Evolutionary conservation across 2,888 invertebrate genomes (phyloP).

Genomic region (Orchesellides sinensis): DNA sequence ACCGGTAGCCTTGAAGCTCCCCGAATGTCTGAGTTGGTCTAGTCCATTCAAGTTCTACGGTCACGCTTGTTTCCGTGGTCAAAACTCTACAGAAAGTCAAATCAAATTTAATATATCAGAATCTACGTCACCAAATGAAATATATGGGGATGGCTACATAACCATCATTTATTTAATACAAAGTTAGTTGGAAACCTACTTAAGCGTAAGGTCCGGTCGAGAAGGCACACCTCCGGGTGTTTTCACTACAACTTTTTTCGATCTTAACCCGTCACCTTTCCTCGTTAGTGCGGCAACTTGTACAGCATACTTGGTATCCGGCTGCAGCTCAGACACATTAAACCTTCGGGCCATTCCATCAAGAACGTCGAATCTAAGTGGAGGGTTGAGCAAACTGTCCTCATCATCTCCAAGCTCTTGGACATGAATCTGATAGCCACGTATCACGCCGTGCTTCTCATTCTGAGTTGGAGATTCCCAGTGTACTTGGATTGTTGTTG

Average conservation of each 20-base stretch:
- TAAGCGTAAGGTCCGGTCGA: slow-evolving; percentile 87
- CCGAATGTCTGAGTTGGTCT: slow-evolving; percentile 94
- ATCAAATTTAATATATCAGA: no score
- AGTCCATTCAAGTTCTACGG: slow-evolving; percentile 95
- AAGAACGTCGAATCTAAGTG: slow-evolving; percentile 90
- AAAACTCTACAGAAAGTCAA: slow-evolving; percentile 84
- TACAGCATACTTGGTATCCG: slow-evolving; percentile 95
- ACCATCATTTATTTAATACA: background rate
- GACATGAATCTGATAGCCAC: slow-evolving; percentile 97
- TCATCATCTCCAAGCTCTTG: slow-evolving; percentile 83
- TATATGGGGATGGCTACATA: background rate
- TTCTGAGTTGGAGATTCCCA: slow-evolving; percentile 96
- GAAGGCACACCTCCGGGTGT: slow-evolving; percentile 97
- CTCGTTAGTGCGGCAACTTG: slow-evolving; percentile 97
- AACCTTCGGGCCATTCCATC: slow-evolving; percentile 84
- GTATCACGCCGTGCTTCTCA: slow-evolving; percentile 95
- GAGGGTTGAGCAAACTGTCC: slow-evolving; percentile 89
- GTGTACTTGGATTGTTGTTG: slow-evolving; percentile 94
- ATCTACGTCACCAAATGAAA: background rate
- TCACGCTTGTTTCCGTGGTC: slow-evolving; percentile 91
- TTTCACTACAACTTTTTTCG: slow-evolving; percentile 88
- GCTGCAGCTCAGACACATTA: slow-evolving; percentile 89
- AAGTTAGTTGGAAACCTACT: slow-evolving; percentile 79
- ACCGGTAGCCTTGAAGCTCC: slow-evolving; percentile 89
- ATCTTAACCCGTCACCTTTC: slow-evolving; percentile 97